A percentile compares a stretch with the other conserved stretches of the same genome.
These are phyloP conservation scores for Eristalis pertinax DNA, from an alignment of 2,888 invertebrate genomes.

Conservation along the genomic window DNA sequence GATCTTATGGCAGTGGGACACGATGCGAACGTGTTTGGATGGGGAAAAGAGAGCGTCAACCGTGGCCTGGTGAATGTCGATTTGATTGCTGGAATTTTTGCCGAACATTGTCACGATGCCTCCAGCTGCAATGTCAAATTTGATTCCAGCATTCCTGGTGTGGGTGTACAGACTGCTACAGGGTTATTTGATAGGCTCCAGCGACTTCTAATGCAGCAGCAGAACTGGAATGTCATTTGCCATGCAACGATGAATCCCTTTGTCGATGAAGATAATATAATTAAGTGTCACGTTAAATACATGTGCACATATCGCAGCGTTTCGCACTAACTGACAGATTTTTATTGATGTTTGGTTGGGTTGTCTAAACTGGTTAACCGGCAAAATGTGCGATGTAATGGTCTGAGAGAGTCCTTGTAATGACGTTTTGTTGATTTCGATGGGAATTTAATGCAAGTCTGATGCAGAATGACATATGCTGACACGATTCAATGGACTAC, in stretches of 20 bases:
- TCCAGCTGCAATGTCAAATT: slow-evolving; percentile 58
- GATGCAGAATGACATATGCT: neutral
- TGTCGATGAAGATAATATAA: slow-evolving; percentile 34
- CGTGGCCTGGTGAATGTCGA: slow-evolving; percentile 53
- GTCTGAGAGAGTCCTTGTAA: neutral
- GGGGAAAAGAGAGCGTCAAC: slow-evolving; percentile 21
- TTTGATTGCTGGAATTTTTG: slow-evolving; percentile 55
- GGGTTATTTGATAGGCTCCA: neutral
- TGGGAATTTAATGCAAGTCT: no score
- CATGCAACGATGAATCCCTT: slow-evolving; percentile 40
- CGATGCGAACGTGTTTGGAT: slow-evolving; percentile 28
- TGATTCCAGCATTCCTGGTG: slow-evolving; percentile 18
- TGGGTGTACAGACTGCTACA: neutral
- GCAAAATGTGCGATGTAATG: neutral
- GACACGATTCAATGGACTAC: neutral
- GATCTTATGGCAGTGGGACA: neutral
- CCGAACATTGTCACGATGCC: slow-evolving; percentile 61
- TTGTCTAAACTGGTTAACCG: slow-evolving; percentile 28
- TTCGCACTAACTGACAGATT: neutral
- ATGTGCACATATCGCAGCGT: neutral
- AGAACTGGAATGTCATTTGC: slow-evolving; percentile 30
- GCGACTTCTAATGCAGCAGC: slow-evolving; percentile 19
- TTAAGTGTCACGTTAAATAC: slow-evolving; percentile 37
- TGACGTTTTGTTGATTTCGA: neutral
- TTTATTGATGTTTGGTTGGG: slow-evolving; percentile 3